Evolutionary conservation across 2,113 vertebrate genomes (phyloP).

Genomic region (Circaetus gallicus): DNA sequence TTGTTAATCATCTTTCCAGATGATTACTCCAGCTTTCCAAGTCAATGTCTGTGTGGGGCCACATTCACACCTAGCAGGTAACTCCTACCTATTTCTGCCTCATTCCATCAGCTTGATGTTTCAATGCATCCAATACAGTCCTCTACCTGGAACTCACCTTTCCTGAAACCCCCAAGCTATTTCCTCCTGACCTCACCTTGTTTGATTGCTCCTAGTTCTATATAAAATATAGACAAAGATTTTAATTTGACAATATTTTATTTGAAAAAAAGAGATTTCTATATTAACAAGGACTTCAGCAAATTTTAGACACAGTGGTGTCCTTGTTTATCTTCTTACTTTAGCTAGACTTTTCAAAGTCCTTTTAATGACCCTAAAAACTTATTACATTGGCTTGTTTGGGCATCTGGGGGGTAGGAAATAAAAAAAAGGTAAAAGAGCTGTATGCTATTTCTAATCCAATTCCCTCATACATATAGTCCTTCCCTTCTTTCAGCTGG

Average conservation of each 20-base stretch:
- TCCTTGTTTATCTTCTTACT: neutral
- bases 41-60: neutral
- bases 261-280: neutral
- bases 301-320: neutral
- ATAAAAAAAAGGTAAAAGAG: neutral
- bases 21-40: neutral
- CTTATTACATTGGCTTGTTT: neutral
- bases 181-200: neutral
- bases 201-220: neutral
- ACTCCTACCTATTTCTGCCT: neutral
- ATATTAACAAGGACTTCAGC: neutral
- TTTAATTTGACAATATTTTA: neutral
- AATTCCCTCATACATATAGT: neutral
- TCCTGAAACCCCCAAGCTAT: neutral
- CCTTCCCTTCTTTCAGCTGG: neutral
- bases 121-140: neutral
- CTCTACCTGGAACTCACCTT: neutral
- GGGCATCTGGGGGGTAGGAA: neutral
- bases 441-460: neutral
- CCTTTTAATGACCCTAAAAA: neutral
- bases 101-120: neutral
- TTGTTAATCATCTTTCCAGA: conserved; percentile 37
- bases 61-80: neutral
- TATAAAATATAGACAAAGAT: neutral
- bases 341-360: neutral